Evolutionary conservation across 2,113 vertebrate species (phyloP).

Genomic region (Petromus typicus): DNA sequence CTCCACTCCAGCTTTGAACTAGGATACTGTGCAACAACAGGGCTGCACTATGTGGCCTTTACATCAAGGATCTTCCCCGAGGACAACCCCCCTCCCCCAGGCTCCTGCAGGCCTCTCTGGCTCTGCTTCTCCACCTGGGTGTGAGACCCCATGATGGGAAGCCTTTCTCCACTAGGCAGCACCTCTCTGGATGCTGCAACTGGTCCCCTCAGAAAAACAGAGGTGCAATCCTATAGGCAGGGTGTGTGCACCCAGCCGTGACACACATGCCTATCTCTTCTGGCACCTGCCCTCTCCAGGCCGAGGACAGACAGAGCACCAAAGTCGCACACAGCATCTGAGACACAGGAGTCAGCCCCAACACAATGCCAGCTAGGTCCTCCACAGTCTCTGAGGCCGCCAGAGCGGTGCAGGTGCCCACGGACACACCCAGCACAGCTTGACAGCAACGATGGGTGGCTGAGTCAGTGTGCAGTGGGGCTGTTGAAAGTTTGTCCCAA

Average conservation of each 20-base stretch:
- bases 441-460: rapidly evolving
- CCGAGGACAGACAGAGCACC: slow-evolving; percentile 60
- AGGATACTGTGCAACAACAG: neutral
- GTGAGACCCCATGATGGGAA: slow-evolving; percentile 56
- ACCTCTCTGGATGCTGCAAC: neutral
- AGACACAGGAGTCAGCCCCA: slow-evolving; percentile 42
- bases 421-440: rapidly evolving
- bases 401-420: rapidly evolving
- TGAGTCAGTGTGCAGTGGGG: neutral
- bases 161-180: neutral
- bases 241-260: neutral
- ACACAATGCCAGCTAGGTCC: neutral
- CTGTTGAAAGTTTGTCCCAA: neutral
- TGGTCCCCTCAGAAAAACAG: neutral
- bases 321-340: slow-evolving; percentile 72
- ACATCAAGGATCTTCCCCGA: slow-evolving; percentile 24
- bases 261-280: slow-evolving; percentile 61
- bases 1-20: slow-evolving; percentile 6
- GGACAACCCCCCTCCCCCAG: slow-evolving; percentile 71
- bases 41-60: slow-evolving; percentile 44
- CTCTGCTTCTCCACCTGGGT: slow-evolving; percentile 71
- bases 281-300: slow-evolving; percentile 68
- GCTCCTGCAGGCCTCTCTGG: slow-evolving; percentile 70
- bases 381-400: neutral
- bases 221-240: rapidly evolving